Evolutionary conservation across 1,140 invertebrate genomes (phyloP), one percentile per base, ranked within the genome.

Genomic region (Drosophila tani): DNA sequence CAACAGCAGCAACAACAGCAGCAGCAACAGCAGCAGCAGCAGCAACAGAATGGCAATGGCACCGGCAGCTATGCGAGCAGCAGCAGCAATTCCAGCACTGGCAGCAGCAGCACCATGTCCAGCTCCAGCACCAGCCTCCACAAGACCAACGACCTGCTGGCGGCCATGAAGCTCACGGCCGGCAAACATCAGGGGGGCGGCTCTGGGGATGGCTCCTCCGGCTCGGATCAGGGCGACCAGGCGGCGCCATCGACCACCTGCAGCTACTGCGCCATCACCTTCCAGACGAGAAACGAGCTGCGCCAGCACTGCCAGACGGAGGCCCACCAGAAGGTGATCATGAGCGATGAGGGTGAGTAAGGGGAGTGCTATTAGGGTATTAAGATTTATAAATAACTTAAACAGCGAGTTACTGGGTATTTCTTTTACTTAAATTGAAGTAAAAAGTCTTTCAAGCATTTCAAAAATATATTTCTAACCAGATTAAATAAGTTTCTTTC

Each of bases 301-400:
- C 93, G 94, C 40, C 93, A 93, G 47, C 96, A 96, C 91, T 96
- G 95, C 87, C 94, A 95, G 76, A 95, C 95, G 32, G 95, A 95
- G 82, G 93, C 93, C 47, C 96, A 96, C 87, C 95, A 95, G 92
- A 94, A 94, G 68, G 94, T 95, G 57, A 95, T 96, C 75, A 96
- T 96, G 94, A 95, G 95, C 27, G 95, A 96, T 92, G 95, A 96
- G 87, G 95, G 93, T 93, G 67, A 64, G 93, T 59, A 41, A 11
- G 2, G 12, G 8, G 15, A 27, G 7, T 3, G 46, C 5, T 8
- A 8, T 1, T 12, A 6, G 7, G 7, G 24, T n/a, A 14, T n/a
- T 50, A 2, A 4, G n/a, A 12, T 32, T 32, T 7, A 27, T 15
- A 24, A 45, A 17, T 29, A 1, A 27, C 9, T 49, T 8, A 19